Percentiles rank a stretch among this genome's conserved stretches.
These are phyloP conservation scores for Meleagris gallopavo DNA, from an alignment of 2,113 vertebrate genomes.

Conservation along the genomic window DNA sequence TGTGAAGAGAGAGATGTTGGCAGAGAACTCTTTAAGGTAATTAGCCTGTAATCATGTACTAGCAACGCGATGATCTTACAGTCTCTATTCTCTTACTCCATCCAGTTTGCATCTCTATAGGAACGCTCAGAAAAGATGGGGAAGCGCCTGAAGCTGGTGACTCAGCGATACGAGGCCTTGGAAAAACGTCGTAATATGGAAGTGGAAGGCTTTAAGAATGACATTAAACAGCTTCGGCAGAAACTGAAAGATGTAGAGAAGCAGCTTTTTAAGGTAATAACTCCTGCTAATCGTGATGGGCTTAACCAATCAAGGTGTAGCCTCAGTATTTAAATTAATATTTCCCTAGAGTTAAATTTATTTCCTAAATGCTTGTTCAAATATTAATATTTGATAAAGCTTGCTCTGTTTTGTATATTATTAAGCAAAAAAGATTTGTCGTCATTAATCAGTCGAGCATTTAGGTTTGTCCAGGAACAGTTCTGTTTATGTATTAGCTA, in stretches of 20 bases:
- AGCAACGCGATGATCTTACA: background rate
- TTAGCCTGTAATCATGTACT: background rate
- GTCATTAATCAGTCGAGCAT: background rate
- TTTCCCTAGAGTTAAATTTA: background rate
- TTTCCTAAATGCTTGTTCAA: background rate
- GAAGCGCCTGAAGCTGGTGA: slow-evolving; percentile 90
- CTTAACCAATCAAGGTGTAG: background rate
- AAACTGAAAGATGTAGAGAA: slow-evolving; percentile 92
- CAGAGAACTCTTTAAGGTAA: slow-evolving; percentile 91
- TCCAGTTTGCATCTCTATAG: slow-evolving; percentile 68
- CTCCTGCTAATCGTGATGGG: background rate
- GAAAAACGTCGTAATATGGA: slow-evolving; percentile 91
- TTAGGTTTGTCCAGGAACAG: background rate
- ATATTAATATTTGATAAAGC: background rate
- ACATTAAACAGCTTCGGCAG: slow-evolving; percentile 89
- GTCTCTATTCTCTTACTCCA: background rate
- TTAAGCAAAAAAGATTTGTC: background rate
- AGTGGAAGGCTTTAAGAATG: slow-evolving; percentile 93
- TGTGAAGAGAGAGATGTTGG: slow-evolving; percentile 88
- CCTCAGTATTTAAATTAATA: background rate
- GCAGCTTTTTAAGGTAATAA: slow-evolving; percentile 88
- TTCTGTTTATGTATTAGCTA: background rate
- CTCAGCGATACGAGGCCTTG: slow-evolving; percentile 89
- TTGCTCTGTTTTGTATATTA: background rate
- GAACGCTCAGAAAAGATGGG: slow-evolving; percentile 91